Percentiles rank a stretch among this genome's conserved stretches.
Conservation (phyloP, 2,797 vertebrate species). For the Heliangelus exortis region DNA sequence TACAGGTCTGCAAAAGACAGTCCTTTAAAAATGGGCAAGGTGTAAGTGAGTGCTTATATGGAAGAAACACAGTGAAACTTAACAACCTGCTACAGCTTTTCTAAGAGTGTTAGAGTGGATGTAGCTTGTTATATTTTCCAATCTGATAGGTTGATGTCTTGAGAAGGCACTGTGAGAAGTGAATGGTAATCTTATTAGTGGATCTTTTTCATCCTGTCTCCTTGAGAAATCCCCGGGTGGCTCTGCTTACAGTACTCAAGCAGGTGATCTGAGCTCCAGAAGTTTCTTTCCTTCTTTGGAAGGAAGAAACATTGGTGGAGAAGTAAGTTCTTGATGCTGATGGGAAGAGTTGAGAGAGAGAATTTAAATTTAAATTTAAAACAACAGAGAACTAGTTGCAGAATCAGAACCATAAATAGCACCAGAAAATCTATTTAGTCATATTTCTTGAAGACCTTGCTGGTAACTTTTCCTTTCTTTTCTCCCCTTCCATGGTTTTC, state of each 20-base stretch:
- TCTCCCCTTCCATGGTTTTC: not conserved
- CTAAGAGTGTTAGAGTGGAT: not conserved
- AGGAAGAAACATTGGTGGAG: not conserved
- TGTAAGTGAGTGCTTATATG: not conserved
- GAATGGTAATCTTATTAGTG: not conserved
- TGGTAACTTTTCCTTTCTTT: not conserved
- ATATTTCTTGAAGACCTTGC: not conserved
- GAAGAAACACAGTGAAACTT: not conserved
- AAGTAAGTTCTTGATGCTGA: not conserved
- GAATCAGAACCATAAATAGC: not conserved
- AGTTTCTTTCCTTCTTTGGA: not conserved
- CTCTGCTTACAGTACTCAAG: not conserved
- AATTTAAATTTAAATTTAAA: too few species aligned
- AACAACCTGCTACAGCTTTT: not conserved
- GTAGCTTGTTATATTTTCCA: not conserved
- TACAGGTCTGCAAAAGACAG: not conserved
- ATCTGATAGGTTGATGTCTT: not conserved
- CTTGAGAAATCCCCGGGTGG: not conserved
- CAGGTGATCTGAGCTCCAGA: not conserved
- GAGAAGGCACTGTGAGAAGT: not conserved
- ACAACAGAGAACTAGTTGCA: not conserved
- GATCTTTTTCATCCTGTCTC: not conserved
- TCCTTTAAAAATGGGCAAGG: not conserved
- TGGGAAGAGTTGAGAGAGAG: too few species aligned
- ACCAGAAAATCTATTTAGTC: not conserved